phyloP scores from a whole-genome alignment of 1,140 invertebrate species.

The Drosophila insularis region DNA sequence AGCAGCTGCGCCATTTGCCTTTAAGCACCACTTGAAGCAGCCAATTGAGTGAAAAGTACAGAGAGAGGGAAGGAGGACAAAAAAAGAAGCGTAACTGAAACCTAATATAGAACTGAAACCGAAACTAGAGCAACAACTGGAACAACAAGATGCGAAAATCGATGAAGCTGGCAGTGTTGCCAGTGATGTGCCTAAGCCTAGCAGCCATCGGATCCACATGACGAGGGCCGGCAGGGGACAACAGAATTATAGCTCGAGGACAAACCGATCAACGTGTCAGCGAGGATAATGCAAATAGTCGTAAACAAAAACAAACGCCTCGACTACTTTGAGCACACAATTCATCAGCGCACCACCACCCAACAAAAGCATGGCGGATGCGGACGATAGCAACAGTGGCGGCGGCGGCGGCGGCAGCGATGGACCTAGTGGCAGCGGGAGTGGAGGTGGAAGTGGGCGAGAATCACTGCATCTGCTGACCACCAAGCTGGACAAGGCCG shows the following conservation, averaged over 20 bases:
- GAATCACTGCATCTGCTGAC: slow-evolving; percentile 62
- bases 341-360: slow-evolving; percentile 10
- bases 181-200: slow-evolving; percentile 34
- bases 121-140: slow-evolving; percentile 16
- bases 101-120: slow-evolving; percentile 37
- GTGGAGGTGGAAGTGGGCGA: neutral
- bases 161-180: slow-evolving; percentile 40
- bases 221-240: slow-evolving; percentile 30
- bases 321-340: slow-evolving; percentile 33
- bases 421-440: slow-evolving; percentile 11
- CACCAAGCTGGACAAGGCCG: slow-evolving; percentile 79
- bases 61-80: neutral
- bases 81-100: slow-evolving; percentile 47
- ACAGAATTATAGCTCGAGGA: slow-evolving; percentile 19
- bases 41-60: neutral
- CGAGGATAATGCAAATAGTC: slow-evolving; percentile 64
- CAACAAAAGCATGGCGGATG: slow-evolving; percentile 55
- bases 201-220: slow-evolving; percentile 35
- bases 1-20: slow-evolving; percentile 45
- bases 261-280: slow-evolving; percentile 54
- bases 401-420: slow-evolving; percentile 31
- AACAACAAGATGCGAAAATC: slow-evolving; percentile 23
- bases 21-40: slow-evolving; percentile 70
- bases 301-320: slow-evolving; percentile 28
- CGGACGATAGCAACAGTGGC: slow-evolving; percentile 70